Evolutionary conservation across 2,797 vertebrate species (phyloP), one percentile per base, ranked within the genome.

Genomic region (Cyprinella venusta): DNA sequence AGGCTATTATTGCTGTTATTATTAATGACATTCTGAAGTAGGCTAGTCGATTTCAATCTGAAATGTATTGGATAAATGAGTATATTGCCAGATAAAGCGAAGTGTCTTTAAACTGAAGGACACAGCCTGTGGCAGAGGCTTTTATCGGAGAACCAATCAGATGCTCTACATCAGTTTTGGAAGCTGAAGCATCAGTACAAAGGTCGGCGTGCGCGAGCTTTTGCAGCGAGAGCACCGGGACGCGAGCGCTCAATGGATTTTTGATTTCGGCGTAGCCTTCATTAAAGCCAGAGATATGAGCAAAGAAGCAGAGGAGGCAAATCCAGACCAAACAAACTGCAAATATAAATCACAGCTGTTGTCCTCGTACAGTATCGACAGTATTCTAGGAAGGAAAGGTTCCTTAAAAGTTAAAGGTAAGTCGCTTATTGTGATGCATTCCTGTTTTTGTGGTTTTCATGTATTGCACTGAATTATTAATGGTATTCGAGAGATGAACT

Each of bases 341-440:
- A 95, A 94, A 93, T 94, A 93, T 93, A 95, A 94, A 94, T 94
- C 95, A 64, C 93, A 94, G 92, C 91, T 95, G 88, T 93, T 96
- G 79, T 96, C 96, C 77, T 96, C 95, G 64, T 96, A 96, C 91
- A 96, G 95, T 90, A 96, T 96, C 89, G 95, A 96, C 91, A 96
- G 95, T 90, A 96, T 96, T 85, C 91, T 96, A 89, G 94, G 95
- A 89, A 92, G 94, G 83, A 95, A 93, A 81, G 95, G 94, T 88
- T 95, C 95, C 0, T 94, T 95, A 86, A 96, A 95, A 87, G 94
- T 95, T 92, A 88, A 86, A 80, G 86, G 90, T 91, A 84, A 67
- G 86, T 84, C 56, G 40, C 19, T 64, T 18, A 13, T 45, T n/a
- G 18, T 79, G 12, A 13, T 5, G 10, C 33, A 19, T 36, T 74